Percentiles rank a stretch among this genome's conserved stretches.
phyloP scores from a whole-genome alignment of 2,888 invertebrate genomes.

The Lithophane socia region DNA sequence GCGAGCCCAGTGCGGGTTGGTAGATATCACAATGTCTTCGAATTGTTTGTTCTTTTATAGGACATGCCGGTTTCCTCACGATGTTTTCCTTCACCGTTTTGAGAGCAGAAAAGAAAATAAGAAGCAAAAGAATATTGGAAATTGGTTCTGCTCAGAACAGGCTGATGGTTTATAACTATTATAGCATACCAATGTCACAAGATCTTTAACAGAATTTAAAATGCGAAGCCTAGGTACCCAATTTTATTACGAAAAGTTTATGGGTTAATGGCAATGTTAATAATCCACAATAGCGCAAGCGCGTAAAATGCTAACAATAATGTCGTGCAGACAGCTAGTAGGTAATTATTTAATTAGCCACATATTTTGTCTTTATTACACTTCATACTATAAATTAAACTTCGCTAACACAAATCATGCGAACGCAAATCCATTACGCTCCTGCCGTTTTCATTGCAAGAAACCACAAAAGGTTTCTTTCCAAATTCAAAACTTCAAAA shows the following conservation, averaged over 20 bases:
- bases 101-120: no score
- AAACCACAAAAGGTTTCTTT: not conserved
- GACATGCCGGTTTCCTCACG: no score
- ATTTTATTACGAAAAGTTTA: not conserved
- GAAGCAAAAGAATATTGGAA: no score
- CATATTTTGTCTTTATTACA: not conserved
- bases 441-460: slow-evolving; percentile 14
- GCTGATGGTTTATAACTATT: not conserved
- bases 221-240: not conserved
- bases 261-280: not conserved
- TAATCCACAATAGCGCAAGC: not conserved
- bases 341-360: not conserved
- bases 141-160: not conserved
- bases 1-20: no score
- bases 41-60: no score
- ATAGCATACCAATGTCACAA: not conserved
- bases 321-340: not conserved
- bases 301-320: not conserved
- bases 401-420: not conserved
- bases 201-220: not conserved
- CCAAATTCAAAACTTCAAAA: slow-evolving; percentile 20
- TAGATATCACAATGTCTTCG: no score
- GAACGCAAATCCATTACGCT: not conserved
- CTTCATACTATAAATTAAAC: not conserved
- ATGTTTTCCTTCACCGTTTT: no score